Conservation (phyloP, 2,888 invertebrate species). For the Andrena bucephala region DNA sequence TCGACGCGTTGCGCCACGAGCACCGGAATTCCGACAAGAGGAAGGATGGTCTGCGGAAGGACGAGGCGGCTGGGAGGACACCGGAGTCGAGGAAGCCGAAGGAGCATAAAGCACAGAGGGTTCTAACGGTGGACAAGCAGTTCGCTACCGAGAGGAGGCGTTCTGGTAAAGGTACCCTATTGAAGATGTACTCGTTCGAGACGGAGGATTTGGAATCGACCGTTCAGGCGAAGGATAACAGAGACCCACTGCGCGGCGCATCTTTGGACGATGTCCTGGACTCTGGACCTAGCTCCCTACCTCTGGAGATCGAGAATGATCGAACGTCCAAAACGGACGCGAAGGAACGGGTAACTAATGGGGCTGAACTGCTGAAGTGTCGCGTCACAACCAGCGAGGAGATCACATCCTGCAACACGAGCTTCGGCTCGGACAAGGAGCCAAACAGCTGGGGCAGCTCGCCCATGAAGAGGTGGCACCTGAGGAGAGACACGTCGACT, state of each 20-base stretch:
- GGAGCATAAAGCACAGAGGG: neutral
- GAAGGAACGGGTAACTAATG: conserved; percentile 66
- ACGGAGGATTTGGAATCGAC: conserved; percentile 80
- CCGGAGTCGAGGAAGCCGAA: conserved; percentile 22
- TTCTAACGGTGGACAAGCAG: neutral
- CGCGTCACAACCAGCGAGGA: conserved; percentile 82
- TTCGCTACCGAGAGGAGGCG: conserved; percentile 67
- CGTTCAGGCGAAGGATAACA: conserved; percentile 64
- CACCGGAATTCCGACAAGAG: neutral
- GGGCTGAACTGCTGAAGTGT: conserved; percentile 80
- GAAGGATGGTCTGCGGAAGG: conserved; percentile 10
- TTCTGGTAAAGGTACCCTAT: conserved; percentile 80
- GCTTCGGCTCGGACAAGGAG: conserved; percentile 71
- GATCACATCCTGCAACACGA: conserved; percentile 74
- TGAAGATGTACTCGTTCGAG: conserved; percentile 83
- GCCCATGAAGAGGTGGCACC: conserved; percentile 69
- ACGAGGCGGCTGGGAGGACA: conserved; percentile 19
- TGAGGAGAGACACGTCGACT: conserved; percentile 40
- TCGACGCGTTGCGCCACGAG: conserved; percentile 71
- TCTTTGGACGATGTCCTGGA: conserved; percentile 80
- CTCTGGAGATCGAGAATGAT: conserved; percentile 66
- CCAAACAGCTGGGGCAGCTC: conserved; percentile 78
- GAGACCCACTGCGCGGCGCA: conserved; percentile 77
- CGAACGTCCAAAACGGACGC: conserved; percentile 48
- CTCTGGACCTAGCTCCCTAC: conserved; percentile 78